These are phyloP conservation scores for Pyrocephalus nanus DNA, from an alignment of 2,797 vertebrate genomes.

Conservation along the genomic window DNA sequence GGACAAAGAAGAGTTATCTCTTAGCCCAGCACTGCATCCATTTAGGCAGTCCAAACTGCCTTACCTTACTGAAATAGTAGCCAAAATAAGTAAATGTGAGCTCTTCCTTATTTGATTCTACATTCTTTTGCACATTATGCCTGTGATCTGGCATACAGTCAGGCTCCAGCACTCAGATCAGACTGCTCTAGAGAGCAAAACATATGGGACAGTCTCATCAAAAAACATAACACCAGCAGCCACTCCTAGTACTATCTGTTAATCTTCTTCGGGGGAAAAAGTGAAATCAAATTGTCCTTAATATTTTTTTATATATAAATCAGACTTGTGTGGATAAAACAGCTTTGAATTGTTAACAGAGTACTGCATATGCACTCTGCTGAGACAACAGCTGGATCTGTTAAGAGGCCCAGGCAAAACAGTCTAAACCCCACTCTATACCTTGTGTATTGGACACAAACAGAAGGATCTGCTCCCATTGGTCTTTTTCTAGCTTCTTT, in stretches of 20 bases:
- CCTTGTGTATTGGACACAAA: not conserved
- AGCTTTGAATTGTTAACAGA: not conserved
- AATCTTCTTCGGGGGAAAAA: not conserved
- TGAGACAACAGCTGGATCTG: not conserved
- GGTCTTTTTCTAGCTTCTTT: not conserved
- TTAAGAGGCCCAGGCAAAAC: not conserved
- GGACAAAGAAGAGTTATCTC: not conserved
- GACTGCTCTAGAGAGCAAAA: not conserved
- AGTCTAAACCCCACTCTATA: not conserved
- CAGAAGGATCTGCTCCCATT: not conserved
- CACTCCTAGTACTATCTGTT: not conserved
- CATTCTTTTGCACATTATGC: not conserved
- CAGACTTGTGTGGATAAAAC: not conserved
- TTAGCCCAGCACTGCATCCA: not conserved
- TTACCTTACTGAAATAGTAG: not conserved
- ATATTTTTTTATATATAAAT: not conserved
- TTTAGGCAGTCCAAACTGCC: not conserved
- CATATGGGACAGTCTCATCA: not conserved
- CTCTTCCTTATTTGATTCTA: not conserved
- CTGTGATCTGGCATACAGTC: not conserved
- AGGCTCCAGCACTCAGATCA: not conserved
- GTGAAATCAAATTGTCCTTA: not conserved
- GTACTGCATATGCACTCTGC: not conserved
- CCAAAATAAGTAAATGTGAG: not conserved
- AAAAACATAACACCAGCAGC: not conserved